Conservation (phyloP, 2,797 vertebrate genomes). For the Fringilla coelebs region DNA sequence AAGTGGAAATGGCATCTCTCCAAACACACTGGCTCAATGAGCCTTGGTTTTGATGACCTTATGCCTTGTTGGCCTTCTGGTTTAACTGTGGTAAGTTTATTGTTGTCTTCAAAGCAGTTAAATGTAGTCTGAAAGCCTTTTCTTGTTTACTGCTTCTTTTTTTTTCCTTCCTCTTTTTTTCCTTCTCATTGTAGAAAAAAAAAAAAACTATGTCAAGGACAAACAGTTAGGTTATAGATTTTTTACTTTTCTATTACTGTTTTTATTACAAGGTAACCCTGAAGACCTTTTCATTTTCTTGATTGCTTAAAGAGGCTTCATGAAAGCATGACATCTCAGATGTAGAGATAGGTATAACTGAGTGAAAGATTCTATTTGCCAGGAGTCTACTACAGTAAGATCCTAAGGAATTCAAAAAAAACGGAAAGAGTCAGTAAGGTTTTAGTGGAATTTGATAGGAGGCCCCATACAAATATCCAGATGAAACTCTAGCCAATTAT, state of each 20-base stretch:
- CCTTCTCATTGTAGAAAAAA: slow-evolving; percentile 28
- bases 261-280: slow-evolving; percentile 62
- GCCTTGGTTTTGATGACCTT: slow-evolving; percentile 55
- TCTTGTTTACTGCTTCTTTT: slow-evolving; percentile 22
- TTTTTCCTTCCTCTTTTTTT: neutral
- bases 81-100: slow-evolving; percentile 35
- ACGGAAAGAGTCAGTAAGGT: slow-evolving; percentile 64
- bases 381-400: slow-evolving; percentile 28
- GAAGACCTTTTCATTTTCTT: slow-evolving; percentile 72
- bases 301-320: slow-evolving; percentile 65
- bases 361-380: slow-evolving; percentile 49
- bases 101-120: slow-evolving; percentile 53
- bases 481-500: slow-evolving; percentile 70
- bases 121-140: slow-evolving; percentile 52
- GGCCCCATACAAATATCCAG: slow-evolving; percentile 57
- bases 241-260: slow-evolving; percentile 24
- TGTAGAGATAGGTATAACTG: slow-evolving; percentile 62
- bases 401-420: slow-evolving; percentile 56
- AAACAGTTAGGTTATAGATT: slow-evolving; percentile 51
- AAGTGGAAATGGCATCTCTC: slow-evolving; percentile 44
- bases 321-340: slow-evolving; percentile 64
- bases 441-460: slow-evolving; percentile 75
- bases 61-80: slow-evolving; percentile 54
- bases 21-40: slow-evolving; percentile 35
- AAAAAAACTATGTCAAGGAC: slow-evolving; percentile 53